phyloP scores from a whole-genome alignment of 2,888 invertebrate species.

The Dorcus parallelipipedus region DNA sequence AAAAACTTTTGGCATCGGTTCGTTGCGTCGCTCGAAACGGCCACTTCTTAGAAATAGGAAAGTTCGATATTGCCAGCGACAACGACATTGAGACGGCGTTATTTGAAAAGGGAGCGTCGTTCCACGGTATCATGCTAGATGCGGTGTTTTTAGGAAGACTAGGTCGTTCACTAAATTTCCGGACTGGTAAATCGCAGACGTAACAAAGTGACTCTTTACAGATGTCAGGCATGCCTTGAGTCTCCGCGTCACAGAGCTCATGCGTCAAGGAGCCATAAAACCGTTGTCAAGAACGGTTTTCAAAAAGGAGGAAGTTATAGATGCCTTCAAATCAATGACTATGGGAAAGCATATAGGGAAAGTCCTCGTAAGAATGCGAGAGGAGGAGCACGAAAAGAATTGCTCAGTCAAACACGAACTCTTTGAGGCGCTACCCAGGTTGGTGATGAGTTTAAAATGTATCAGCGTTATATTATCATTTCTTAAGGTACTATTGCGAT shows the following conservation, averaged over 20 bases:
- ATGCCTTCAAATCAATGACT: slow-evolving; percentile 65
- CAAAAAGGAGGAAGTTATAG: slow-evolving; percentile 62
- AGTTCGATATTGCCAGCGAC: slow-evolving; percentile 71
- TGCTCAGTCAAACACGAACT: background rate
- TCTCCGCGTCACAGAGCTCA: background rate
- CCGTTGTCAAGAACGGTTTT: slow-evolving; percentile 68
- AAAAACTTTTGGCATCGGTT: slow-evolving; percentile 73
- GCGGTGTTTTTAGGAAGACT: slow-evolving; percentile 23
- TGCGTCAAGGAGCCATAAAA: slow-evolving; percentile 58
- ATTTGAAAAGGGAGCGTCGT: slow-evolving; percentile 51
- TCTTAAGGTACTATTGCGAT: slow-evolving; percentile 21
- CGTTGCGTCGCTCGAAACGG: slow-evolving; percentile 60
- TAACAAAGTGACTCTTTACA: background rate
- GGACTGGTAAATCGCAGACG: background rate
- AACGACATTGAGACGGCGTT: slow-evolving; percentile 59
- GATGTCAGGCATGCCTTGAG: background rate
- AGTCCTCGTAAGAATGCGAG: slow-evolving; percentile 48
- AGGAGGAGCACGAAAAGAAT: slow-evolving; percentile 23
- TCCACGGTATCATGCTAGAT: slow-evolving; percentile 75
- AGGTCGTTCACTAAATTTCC: slow-evolving; percentile 46
- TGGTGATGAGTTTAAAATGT: background rate
- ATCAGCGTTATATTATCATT: slow-evolving; percentile 1
- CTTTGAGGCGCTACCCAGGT: slow-evolving; percentile 13
- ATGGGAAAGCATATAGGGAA: slow-evolving; percentile 81
- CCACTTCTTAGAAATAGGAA: slow-evolving; percentile 81